Evolutionary conservation across 92 coral and sea anemone species (phyloP).

Genomic region (Ricordea florida): DNA sequence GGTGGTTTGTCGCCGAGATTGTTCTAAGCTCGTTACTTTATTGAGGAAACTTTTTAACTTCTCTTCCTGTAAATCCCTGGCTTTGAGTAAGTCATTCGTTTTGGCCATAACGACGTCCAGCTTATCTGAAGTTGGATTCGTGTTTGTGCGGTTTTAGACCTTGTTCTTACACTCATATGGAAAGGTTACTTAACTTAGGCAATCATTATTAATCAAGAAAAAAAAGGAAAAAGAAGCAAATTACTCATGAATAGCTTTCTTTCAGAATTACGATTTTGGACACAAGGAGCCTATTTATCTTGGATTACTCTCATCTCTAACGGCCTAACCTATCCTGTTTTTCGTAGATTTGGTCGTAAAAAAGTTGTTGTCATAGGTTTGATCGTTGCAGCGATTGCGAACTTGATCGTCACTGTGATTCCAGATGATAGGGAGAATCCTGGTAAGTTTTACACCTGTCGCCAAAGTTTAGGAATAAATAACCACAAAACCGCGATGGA

Average conservation of each 20-base stretch:
- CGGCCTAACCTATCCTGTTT: no score
- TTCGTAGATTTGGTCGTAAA: conserved; percentile 81
- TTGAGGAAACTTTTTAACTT: background rate
- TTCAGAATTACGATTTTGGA: no score
- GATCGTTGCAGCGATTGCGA: conserved; percentile 65
- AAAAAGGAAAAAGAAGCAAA: no score
- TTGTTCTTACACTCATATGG: no score
- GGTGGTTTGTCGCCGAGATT: background rate
- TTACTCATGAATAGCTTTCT: no score
- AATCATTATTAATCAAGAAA: no score
- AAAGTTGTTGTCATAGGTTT: conserved; percentile 70
- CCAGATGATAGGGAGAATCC: conserved; percentile 67
- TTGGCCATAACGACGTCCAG: background rate
- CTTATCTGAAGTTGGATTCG: background rate
- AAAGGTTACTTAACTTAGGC: no score
- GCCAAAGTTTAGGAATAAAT: no score
- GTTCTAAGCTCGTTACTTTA: background rate
- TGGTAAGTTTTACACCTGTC: no score
- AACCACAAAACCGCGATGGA: no score
- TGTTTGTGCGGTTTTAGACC: conserved; percentile 11
- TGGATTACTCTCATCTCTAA: no score
- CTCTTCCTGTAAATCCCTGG: background rate
- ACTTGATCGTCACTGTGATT: conserved; percentile 58
- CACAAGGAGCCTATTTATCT: no score
- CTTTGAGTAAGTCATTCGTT: conserved; percentile 17